Percentiles rank a stretch among this genome's conserved stretches.
Evolutionary conservation across 2,888 invertebrate genomes (phyloP).

Genomic region (Hyposoter didymator): DNA sequence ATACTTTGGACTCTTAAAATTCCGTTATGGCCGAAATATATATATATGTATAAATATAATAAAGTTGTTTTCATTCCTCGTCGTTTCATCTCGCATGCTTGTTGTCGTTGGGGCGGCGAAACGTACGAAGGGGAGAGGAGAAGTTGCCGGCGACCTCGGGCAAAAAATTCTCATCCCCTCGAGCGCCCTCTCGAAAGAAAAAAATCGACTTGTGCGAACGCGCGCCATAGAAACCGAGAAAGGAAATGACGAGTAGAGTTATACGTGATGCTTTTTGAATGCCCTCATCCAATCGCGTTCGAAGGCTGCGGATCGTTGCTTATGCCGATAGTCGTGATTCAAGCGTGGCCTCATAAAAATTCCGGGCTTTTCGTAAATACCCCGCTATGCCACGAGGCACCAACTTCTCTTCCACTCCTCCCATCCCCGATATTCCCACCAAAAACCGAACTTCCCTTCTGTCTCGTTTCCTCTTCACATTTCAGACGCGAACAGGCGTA

Average conservation of each 20-base stretch:
- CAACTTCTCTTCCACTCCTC: slow-evolving; percentile 39
- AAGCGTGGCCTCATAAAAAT: slow-evolving; percentile 70
- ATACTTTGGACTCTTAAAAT: slow-evolving; percentile 12
- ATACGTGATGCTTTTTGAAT: slow-evolving; percentile 31
- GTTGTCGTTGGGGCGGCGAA: slow-evolving; percentile 15
- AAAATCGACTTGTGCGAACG: slow-evolving; percentile 70
- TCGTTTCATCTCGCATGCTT: slow-evolving; percentile 20
- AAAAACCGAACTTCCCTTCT: slow-evolving; percentile 51
- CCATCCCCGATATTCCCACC: slow-evolving; percentile 52
- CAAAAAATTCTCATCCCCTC: slow-evolving; percentile 57
- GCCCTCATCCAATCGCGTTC: slow-evolving; percentile 29
- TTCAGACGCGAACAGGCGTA: slow-evolving; percentile 53
- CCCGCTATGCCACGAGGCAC: slow-evolving; percentile 46
- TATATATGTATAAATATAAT: slow-evolving; percentile 2
- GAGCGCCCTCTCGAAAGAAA: slow-evolving; percentile 36
- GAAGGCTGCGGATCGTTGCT: slow-evolving; percentile 33
- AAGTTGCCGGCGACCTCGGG: slow-evolving; percentile 42
- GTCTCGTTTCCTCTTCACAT: slow-evolving; percentile 57
- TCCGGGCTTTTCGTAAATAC: slow-evolving; percentile 70
- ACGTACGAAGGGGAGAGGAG: slow-evolving; percentile 51
- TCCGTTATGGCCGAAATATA: slow-evolving; percentile 4
- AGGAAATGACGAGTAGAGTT: slow-evolving; percentile 68
- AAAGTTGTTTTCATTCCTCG: slow-evolving; percentile 12
- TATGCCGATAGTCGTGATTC: slow-evolving; percentile 64
- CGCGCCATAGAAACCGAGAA: slow-evolving; percentile 57